A percentile compares a stretch with the other conserved stretches of the same genome.
phyloP scores from a whole-genome alignment of 2,888 invertebrate genomes.

The Leucoma salicis region DNA sequence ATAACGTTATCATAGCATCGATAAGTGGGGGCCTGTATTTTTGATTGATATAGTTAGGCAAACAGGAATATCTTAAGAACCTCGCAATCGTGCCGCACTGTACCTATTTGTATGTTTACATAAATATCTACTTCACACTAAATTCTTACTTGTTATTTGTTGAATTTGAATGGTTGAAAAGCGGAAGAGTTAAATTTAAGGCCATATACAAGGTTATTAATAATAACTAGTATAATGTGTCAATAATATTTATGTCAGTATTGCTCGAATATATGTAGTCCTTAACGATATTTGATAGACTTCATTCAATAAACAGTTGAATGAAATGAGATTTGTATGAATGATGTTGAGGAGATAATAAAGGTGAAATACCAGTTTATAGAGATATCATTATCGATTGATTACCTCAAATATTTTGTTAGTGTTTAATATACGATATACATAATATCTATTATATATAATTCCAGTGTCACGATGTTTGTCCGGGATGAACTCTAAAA shows the following conservation, averaged over 20 bases:
- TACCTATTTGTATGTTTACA: too few relatives aligned
- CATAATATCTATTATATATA: too few relatives aligned
- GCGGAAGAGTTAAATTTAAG: constrained; percentile 49
- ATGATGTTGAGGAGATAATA: neutral
- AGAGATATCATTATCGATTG: neutral
- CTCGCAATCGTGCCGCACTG: too few relatives aligned
- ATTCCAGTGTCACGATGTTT: too few relatives aligned
- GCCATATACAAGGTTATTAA: constrained; percentile 53
- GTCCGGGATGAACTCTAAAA: too few relatives aligned
- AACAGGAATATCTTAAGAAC: too few relatives aligned
- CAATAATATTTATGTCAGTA: constrained; percentile 19
- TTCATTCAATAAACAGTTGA: neutral
- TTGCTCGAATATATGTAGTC: neutral
- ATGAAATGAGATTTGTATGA: constrained; percentile 3
- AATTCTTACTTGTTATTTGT: too few relatives aligned
- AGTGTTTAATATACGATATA: neutral
- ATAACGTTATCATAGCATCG: too few relatives aligned
- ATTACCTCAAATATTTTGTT: neutral
- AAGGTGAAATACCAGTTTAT: constrained; percentile 1
- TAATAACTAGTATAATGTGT: constrained; percentile 16
- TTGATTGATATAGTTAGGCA: too few relatives aligned
- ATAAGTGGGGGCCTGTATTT: too few relatives aligned
- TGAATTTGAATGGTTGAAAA: constrained; percentile 57
- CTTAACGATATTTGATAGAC: neutral
- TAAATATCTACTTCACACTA: too few relatives aligned